Percentiles rank a stretch among this genome's conserved stretches.
phyloP scores from a whole-genome alignment of 2,888 invertebrate genomes.

The Tuta absoluta region DNA sequence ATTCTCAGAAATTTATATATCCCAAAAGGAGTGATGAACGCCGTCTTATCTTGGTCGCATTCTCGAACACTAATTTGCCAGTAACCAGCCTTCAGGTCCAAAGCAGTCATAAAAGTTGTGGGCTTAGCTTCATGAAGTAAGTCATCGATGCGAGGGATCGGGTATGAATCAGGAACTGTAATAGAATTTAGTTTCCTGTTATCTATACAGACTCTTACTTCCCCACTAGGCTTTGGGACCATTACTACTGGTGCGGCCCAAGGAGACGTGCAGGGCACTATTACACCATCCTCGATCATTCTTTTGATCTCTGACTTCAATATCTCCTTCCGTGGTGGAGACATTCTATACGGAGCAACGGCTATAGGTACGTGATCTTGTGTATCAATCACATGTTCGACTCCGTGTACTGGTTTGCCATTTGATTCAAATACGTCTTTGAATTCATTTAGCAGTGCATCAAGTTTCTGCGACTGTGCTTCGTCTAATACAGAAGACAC shows the following conservation, averaged over 20 bases:
- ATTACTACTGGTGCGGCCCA: too few species aligned
- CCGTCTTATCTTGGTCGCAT: slow-evolving; percentile 44
- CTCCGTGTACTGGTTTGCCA: neutral
- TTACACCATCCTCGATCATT: too few species aligned
- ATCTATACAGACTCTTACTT: slow-evolving; percentile 6
- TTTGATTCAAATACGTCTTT: neutral
- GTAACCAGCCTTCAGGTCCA: slow-evolving; percentile 42
- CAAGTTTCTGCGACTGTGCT: too few species aligned
- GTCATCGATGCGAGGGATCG: too few species aligned
- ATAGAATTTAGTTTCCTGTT: slow-evolving; percentile 18
- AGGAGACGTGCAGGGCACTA: too few species aligned
- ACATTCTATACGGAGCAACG: neutral
- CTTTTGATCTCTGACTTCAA: too few species aligned
- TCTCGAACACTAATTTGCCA: slow-evolving; percentile 40
- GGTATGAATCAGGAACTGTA: slow-evolving; percentile 31
- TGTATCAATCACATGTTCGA: too few species aligned
- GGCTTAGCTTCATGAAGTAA: slow-evolving; percentile 43
- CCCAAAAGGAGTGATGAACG: slow-evolving; percentile 44
- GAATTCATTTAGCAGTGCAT: neutral
- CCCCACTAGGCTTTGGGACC: too few species aligned
- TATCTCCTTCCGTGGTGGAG: too few species aligned
- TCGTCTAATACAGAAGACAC: too few species aligned
- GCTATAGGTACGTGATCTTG: too few species aligned
- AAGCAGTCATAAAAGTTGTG: slow-evolving; percentile 38
- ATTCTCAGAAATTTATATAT: slow-evolving; percentile 41